Conservation (phyloP, 2,113 vertebrate genomes). For the Hippocampus comes region DNA sequence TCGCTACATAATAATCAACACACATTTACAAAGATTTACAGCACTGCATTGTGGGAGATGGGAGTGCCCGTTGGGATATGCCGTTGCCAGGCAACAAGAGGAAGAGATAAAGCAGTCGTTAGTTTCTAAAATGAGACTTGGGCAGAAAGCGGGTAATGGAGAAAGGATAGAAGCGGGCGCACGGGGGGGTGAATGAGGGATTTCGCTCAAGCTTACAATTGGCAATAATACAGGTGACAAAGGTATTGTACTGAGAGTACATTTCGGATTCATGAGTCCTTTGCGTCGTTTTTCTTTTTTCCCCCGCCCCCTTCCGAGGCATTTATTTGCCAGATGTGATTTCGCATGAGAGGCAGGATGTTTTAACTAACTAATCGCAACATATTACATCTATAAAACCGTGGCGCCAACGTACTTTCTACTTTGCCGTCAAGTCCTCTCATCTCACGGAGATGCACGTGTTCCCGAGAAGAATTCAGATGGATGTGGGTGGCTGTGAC, state of each 20-base stretch:
- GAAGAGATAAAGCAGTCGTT: slow-evolving; percentile 65
- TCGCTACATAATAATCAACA: slow-evolving; percentile 76
- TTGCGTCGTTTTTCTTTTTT: slow-evolving; percentile 34
- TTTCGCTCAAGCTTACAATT: slow-evolving; percentile 46
- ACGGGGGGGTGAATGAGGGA: slow-evolving; percentile 30
- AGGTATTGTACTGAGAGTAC: slow-evolving; percentile 44
- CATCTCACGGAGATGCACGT: slow-evolving; percentile 38
- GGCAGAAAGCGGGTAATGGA: slow-evolving; percentile 40
- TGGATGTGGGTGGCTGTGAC: slow-evolving; percentile 41
- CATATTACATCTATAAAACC: slow-evolving; percentile 26
- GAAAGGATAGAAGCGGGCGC: neutral
- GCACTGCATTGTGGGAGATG: slow-evolving; percentile 73
- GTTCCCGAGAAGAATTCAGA: slow-evolving; percentile 40
- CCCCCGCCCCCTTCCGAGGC: no score
- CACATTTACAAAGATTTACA: slow-evolving; percentile 92
- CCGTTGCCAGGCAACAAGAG: slow-evolving; percentile 67
- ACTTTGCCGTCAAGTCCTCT: slow-evolving; percentile 38
- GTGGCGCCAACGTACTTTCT: slow-evolving; percentile 36
- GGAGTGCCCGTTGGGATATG: slow-evolving; percentile 62
- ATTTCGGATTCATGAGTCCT: slow-evolving; percentile 63
- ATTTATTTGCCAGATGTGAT: slow-evolving; percentile 1
- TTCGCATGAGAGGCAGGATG: slow-evolving; percentile 18
- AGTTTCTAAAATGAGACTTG: slow-evolving; percentile 65
- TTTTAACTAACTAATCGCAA: slow-evolving; percentile 30
- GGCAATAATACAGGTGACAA: slow-evolving; percentile 46